phyloP scores from a whole-genome alignment of 2,888 invertebrate species.

The Acleris cristana region DNA sequence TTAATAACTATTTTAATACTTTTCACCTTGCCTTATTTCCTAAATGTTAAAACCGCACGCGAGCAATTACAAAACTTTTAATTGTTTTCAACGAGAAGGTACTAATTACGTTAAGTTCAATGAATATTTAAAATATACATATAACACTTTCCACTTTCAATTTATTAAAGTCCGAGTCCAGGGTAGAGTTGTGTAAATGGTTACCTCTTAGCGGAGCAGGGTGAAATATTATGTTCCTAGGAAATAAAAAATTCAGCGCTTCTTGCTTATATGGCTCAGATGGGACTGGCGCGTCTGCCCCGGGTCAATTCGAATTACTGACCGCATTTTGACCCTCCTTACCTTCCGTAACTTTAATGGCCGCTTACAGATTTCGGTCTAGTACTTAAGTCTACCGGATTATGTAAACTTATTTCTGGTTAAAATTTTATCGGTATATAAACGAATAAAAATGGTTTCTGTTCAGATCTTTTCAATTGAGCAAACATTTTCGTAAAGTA shows the following conservation, averaged over 20 bases:
- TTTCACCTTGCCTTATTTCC: too few species aligned
- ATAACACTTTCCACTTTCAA: neutral
- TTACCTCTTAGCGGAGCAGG: neutral
- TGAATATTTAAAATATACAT: neutral
- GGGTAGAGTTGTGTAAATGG: neutral
- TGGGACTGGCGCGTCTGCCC: neutral
- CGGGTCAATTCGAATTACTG: neutral
- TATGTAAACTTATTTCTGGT: neutral
- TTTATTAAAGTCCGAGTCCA: neutral
- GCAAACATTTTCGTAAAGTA: neutral
- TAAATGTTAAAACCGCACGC: too few species aligned
- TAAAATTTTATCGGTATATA: too few species aligned
- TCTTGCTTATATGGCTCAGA: neutral
- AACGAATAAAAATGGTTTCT: too few species aligned
- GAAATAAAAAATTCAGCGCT: conserved; percentile 5
- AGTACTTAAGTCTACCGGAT: neutral
- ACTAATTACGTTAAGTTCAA: too few species aligned
- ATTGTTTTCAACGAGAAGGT: too few species aligned
- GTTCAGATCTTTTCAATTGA: too few species aligned
- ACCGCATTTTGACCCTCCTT: neutral
- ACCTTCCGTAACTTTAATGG: neutral
- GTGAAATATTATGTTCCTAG: neutral
- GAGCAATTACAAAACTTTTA: too few species aligned
- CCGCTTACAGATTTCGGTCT: neutral
- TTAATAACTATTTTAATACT: too few species aligned